Conservation (phyloP, 2,797 vertebrate species). For the Linurgus olivaceus region DNA sequence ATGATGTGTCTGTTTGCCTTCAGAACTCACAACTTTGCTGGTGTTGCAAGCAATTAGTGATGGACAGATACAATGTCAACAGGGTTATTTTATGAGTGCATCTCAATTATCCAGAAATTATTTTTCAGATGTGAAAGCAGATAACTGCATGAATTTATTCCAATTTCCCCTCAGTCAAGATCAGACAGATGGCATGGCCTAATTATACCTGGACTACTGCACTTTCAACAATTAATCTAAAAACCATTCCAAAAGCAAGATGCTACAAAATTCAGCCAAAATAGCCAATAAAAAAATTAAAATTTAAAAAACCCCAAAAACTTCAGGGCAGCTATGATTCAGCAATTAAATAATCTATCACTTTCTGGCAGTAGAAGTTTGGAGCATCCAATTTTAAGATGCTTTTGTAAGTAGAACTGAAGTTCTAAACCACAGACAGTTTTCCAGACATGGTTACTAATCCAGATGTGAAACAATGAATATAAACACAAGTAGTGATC, state of each 20-base stretch:
- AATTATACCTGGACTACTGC: slow-evolving; percentile 49
- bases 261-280: slow-evolving; percentile 9
- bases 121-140: slow-evolving; percentile 40
- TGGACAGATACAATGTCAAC: not conserved
- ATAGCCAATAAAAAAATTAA: not conserved
- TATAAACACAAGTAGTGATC: not conserved
- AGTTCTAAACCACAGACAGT: not conserved
- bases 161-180: slow-evolving; percentile 8
- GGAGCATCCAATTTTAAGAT: not conserved
- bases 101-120: slow-evolving; percentile 39
- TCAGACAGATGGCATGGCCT: slow-evolving; percentile 34
- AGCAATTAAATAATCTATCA: not conserved
- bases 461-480: not conserved
- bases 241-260: not conserved
- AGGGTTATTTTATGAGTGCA: not conserved
- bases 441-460: not conserved
- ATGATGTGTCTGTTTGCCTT: not conserved
- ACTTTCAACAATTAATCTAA: slow-evolving; percentile 17
- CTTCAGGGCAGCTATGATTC: not conserved
- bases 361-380: not conserved
- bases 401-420: not conserved
- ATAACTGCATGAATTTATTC: slow-evolving; percentile 34
- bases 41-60: slow-evolving; percentile 22
- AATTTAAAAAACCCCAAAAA: not conserved
- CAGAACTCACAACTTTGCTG: not conserved